Evolutionary conservation across 2,888 invertebrate genomes (phyloP), one percentile per base, ranked within the genome.

Genomic region (Odiellus spinosus): DNA sequence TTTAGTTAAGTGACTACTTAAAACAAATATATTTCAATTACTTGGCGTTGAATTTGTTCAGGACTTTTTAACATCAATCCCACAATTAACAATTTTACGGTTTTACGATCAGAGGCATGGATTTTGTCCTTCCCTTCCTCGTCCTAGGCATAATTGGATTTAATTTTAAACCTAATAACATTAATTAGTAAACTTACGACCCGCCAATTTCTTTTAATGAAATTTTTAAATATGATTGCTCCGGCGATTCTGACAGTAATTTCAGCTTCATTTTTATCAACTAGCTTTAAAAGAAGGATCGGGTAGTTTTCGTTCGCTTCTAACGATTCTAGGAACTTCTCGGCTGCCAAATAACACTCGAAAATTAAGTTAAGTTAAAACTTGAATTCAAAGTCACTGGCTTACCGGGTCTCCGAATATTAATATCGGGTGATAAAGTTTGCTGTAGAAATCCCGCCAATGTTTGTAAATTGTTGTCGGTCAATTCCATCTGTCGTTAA

Each of bases 211-310:
- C 91, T 73, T 66, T 93, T 95, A 18, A 95, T 77, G 63, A 82
- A 95, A 65, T 99, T 99, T 65, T 98, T 98, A 63, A 98, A 90
- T 0, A 85, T 83, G 50, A 99, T 81, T 10, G 95, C 83, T 18
- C 90, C 87, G 5, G 90, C 84, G 35, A 90, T 75, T 54, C 91
- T 72, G 48, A 91, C 82, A 2, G 82, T 82, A 61, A 80, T 70
- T 54, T 86, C 83, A 39, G 82, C 72, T 41, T 63, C 60, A 12
- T 53, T 53, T 40, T 84, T 86, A 59, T 87, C 84, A 48, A 96
- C 78, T 11, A 95, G 72, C 60, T 85, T 78, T 5, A 96, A 71
- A 43, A 95, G 67, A 20, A 93, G 69, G 14, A 90, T 71, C 0
- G 91, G 81, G 70, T 87, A 95, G 63, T 90, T 88, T 62, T 84